Evolutionary conservation across 2,797 vertebrate genomes (phyloP), one percentile per base, ranked within the genome.

Genomic region (Synaphobranchus kaupii): DNA sequence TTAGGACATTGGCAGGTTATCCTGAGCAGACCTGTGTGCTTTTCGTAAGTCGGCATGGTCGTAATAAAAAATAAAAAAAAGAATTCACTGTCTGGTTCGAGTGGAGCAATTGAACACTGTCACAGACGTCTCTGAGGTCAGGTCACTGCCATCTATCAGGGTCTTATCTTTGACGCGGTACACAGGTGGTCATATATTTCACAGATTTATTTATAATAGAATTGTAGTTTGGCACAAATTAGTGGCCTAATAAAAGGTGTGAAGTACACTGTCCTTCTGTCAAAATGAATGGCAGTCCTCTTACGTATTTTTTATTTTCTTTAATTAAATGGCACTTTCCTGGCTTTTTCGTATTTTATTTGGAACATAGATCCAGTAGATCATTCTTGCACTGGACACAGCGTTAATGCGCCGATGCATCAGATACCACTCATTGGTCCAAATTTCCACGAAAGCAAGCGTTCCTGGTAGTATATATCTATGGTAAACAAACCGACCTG

Each of bases 1-100:
- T 94, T 90, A 90, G 89, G 91, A 90, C 92, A 90, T 87, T 83
- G 89, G 85, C 88, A 88, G 88, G 91, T 94, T 95, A 94, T 95
- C 92, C 92, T 91, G 90, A 92, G 76, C 85, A 91, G 84, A 56
- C n/a, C 56, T 89, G 85, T 58, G 86, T 88, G 90, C 73, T 89
- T 87, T 89, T 92, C 56, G 78, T 86, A 78, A 84, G 87, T 84
- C n/a, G 48, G 50, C 22, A 90, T 86, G 83, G 87, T 88, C 73
- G 54, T 87, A 91, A 91, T 93, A 92, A 95, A 94, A 93, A 25
- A 85, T 9, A 58, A 84, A 76, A 73, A 73, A 71, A 54, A 63
- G 50, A 47, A 76, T 71, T 48, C 31, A 83, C 78, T 28, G n/a
- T 87, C 83, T 84, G 52, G 71, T 80, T 73, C 48, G 83, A 84